A percentile compares a stretch with the other conserved stretches of the same genome.
Conservation (phyloP, 1,140 invertebrate genomes). For the Halesus radiatus region DNA sequence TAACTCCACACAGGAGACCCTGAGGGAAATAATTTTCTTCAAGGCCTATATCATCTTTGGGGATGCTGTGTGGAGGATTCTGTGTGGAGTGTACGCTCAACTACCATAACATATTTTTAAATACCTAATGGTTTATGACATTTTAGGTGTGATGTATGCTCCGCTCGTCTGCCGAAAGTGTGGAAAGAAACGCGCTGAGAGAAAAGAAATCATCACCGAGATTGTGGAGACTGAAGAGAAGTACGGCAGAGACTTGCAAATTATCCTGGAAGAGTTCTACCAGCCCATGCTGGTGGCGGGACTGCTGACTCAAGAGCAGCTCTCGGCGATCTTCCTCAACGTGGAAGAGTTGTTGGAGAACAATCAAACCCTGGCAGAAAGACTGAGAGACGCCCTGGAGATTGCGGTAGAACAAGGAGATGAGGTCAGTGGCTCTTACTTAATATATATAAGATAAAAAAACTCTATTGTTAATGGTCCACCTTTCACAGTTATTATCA, state of each 20-base stretch:
- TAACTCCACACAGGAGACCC: too few relatives aligned
- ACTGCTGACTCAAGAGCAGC: conserved; percentile 82
- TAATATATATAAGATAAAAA: too few relatives aligned
- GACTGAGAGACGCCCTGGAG: conserved; percentile 89
- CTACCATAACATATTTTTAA: too few relatives aligned
- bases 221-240: conserved; percentile 97
- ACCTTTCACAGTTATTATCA: too few relatives aligned
- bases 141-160: conserved; percentile 78
- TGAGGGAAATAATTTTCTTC: too few relatives aligned
- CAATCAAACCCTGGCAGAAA: conserved; percentile 87
- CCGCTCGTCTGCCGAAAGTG: conserved; percentile 90
- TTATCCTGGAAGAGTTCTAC: conserved; percentile 95
- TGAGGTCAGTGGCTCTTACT: conserved; percentile 64
- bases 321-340: conserved; percentile 94
- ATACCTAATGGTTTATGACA: not conserved
- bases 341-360: conserved; percentile 93
- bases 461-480: too few relatives aligned
- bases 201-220: conserved; percentile 95
- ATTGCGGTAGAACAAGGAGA: conserved; percentile 83
- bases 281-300: conserved; percentile 93
- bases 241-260: conserved; percentile 92
- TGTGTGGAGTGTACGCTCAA: too few relatives aligned
- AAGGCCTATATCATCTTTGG: too few relatives aligned
- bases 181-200: conserved; percentile 86
- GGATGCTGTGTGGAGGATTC: too few relatives aligned